Conservation (phyloP, 2,888 invertebrate species). For the Pachliopta kotzebuea region DNA sequence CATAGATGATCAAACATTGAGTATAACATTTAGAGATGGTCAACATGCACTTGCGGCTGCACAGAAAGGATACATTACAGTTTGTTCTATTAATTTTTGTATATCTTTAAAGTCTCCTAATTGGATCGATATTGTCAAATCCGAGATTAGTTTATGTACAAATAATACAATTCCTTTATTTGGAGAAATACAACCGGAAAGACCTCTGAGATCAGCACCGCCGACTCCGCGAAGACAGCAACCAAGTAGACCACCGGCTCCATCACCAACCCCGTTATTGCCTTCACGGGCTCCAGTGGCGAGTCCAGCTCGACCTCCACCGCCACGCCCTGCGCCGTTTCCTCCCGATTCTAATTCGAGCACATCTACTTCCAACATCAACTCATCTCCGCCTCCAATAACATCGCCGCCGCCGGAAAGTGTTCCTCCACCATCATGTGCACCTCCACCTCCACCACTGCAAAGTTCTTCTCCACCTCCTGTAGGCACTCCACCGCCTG, state of each 20-base stretch:
- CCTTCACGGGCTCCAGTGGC: constrained; percentile 71
- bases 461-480: constrained; percentile 58
- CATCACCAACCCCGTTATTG: constrained; percentile 73
- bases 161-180: constrained; percentile 91
- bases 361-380: no score
- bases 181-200: constrained; percentile 60
- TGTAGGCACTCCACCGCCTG: constrained; percentile 62
- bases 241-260: constrained; percentile 82
- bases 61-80: constrained; percentile 78
- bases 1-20: constrained; percentile 89
- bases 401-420: constrained; percentile 79
- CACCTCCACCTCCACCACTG: constrained; percentile 71
- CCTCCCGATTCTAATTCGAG: constrained; percentile 72
- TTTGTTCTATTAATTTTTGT: constrained; percentile 83
- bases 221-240: constrained; percentile 76
- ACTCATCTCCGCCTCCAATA: constrained; percentile 62
- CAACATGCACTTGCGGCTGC: constrained; percentile 90
- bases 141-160: constrained; percentile 91
- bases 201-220: constrained; percentile 68
- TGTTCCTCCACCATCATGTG: constrained; percentile 83
- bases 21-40: constrained; percentile 95
- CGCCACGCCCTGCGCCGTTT: constrained; percentile 80
- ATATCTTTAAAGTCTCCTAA: constrained; percentile 90
- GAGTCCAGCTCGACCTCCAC: constrained; percentile 78
- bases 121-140: constrained; percentile 90